These are phyloP conservation scores for Mycteria americana DNA, from an alignment of 2,797 vertebrate genomes.

Conservation along the genomic window DNA sequence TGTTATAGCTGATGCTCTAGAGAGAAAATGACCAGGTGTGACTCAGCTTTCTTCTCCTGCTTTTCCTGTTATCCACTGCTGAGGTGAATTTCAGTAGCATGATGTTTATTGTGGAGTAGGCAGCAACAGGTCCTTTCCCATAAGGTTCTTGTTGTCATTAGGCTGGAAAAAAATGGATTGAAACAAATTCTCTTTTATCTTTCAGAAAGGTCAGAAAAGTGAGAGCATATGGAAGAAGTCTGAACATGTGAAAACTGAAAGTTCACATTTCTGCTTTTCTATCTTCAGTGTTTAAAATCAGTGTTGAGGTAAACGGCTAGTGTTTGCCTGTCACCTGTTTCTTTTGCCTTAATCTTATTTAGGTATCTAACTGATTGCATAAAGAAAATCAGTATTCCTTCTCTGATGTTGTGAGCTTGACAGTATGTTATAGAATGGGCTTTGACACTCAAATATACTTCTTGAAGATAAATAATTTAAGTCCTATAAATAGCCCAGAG, in stretches of 20 bases:
- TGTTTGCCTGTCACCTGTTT: not conserved
- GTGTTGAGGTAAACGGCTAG: not conserved
- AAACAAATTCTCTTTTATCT: not conserved
- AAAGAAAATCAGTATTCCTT: not conserved
- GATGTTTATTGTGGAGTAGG: not conserved
- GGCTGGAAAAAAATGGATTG: not conserved
- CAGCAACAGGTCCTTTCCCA: not conserved
- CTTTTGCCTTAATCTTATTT: not conserved
- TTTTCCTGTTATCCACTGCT: not conserved
- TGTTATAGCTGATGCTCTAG: not conserved
- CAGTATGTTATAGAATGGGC: not conserved
- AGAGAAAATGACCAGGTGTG: constrained; percentile 22
- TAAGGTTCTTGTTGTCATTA: not conserved
- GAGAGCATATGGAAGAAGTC: not conserved
- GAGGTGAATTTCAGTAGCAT: not conserved
- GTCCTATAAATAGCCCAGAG: constrained; percentile 1
- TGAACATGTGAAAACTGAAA: constrained; percentile 4
- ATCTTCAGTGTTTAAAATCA: not conserved
- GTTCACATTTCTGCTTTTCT: constrained; percentile 14
- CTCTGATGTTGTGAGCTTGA: not conserved
- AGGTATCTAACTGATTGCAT: not conserved
- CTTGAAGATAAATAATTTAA: not conserved
- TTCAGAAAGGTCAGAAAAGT: not conserved
- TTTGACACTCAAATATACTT: not conserved
- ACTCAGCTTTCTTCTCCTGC: constrained; percentile 21